Evolutionary conservation across 2,888 invertebrate genomes (phyloP), one percentile per base, ranked within the genome.

Genomic region (Harpalus rufipes): DNA sequence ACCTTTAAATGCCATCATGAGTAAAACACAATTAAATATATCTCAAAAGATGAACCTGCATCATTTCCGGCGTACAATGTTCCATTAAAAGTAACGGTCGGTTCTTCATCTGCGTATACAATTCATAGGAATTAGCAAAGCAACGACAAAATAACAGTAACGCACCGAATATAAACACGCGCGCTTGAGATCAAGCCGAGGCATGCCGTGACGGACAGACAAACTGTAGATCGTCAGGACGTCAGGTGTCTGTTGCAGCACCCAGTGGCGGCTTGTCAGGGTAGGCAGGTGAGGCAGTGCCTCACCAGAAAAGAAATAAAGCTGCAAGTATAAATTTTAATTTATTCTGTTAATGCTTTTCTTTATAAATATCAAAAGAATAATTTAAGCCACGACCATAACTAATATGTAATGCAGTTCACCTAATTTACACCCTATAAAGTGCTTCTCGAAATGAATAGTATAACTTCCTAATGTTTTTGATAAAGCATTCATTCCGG

Each of bases 91-190:
- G 63, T 63, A 80, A 61, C 80, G 39, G 80, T 80, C 16, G 61
- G n/a, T 41, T 41, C 44, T 80, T 80, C 59, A 80, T 80, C 80
- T 80, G 80, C 61, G 68, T 81, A 81, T 32, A 68, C 81, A 68
- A 81, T 81, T 68, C 81, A 63, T 65, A 56, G 65, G 56, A 82
- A 81, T 68, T 81, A 68, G 44, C 32, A 32, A 32, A 32, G 32
- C 39, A 81, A 72, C 61, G 81, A 68, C 68, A 81, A 82, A 74
- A 21, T 82, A 82, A 82, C 82, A 82, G 82, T 82, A 72, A 82
- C 58, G 59, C 82, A 74, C 82, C 82, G 72, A 82, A 82, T 58
- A 56, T 78, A 58, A 76, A 76, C 44, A 72, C 72, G 14, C 44
- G 44, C 12, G 41, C 18, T 74, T 32, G 32, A 32, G 32, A 32